phyloP scores from a whole-genome alignment of 2,888 invertebrate genomes.

The Adelphocoris suturalis region DNA sequence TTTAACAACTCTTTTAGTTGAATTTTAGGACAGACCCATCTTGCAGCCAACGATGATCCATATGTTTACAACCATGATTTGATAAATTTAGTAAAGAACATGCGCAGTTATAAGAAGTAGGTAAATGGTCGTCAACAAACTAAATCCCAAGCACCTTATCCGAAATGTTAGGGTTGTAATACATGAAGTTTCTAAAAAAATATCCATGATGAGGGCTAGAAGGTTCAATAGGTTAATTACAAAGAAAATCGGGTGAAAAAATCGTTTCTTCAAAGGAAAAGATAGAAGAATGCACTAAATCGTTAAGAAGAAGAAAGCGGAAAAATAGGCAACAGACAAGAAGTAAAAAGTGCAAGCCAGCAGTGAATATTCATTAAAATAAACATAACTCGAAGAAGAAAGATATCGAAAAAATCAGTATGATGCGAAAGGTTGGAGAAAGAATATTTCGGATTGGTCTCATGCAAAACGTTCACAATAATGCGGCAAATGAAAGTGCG shows the following conservation, averaged over 20 bases:
- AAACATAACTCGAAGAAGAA: not conserved
- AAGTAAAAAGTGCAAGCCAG: not conserved
- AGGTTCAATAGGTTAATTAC: too few relatives aligned
- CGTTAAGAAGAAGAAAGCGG: not conserved
- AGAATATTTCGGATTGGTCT: not conserved
- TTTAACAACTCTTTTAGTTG: not conserved
- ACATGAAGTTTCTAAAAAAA: not conserved
- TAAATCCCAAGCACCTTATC: not conserved
- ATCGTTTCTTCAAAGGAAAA: not conserved
- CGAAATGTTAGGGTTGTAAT: not conserved
- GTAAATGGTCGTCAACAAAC: not conserved
- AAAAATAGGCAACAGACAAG: not conserved
- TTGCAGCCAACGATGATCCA: not conserved
- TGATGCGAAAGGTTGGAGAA: not conserved
- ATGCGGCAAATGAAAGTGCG: not conserved
- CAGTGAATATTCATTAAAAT: slow-evolving; percentile 24
- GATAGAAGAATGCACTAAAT: not conserved
- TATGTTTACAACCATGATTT: too few relatives aligned
- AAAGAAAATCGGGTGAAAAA: not conserved
- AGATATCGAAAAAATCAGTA: not conserved
- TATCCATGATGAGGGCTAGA: too few relatives aligned
- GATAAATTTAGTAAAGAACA: too few relatives aligned
- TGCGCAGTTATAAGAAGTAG: too few relatives aligned
- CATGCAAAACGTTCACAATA: slow-evolving; percentile 37
- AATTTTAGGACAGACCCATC: not conserved